These are phyloP conservation scores for Nylanderia fulva DNA, from an alignment of 1,140 invertebrate genomes.

Conservation along the genomic window DNA sequence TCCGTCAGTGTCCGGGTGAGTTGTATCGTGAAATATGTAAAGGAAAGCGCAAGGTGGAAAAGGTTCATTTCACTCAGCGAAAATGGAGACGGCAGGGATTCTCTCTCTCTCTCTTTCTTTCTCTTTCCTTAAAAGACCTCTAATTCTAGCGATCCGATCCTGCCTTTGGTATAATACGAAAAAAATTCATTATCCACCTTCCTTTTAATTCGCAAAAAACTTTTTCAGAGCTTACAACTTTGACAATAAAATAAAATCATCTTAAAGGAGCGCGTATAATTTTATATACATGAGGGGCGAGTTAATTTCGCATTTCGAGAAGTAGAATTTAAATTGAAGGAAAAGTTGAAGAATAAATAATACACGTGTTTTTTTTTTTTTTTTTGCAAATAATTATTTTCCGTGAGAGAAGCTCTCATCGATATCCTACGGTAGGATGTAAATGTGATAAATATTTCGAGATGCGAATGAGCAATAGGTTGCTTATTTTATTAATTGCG, in stretches of 20 bases:
- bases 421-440: no score
- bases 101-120: conserved; percentile 9
- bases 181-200: conserved; percentile 16
- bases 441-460: no score
- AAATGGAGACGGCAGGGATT: conserved; percentile 47
- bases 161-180: not conserved
- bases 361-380: not conserved
- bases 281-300: not conserved
- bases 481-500: conserved; percentile 13
- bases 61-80: conserved; percentile 52
- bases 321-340: not conserved
- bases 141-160: conserved; percentile 40
- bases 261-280: not conserved
- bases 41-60: conserved; percentile 61
- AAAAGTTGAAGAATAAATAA: not conserved
- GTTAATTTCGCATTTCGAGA: not conserved
- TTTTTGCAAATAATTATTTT: not conserved
- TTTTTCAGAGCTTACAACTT: not conserved
- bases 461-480: conserved; percentile 4
- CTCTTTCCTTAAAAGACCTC: not conserved
- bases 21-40: conserved; percentile 70
- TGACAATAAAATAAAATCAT: conserved; percentile 10
- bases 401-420: not conserved
- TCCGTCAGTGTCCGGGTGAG: conserved; percentile 65
- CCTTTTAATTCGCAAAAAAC: not conserved